Conservation (phyloP, 2,113 vertebrate species). For the Laterallus jamaicensis region DNA sequence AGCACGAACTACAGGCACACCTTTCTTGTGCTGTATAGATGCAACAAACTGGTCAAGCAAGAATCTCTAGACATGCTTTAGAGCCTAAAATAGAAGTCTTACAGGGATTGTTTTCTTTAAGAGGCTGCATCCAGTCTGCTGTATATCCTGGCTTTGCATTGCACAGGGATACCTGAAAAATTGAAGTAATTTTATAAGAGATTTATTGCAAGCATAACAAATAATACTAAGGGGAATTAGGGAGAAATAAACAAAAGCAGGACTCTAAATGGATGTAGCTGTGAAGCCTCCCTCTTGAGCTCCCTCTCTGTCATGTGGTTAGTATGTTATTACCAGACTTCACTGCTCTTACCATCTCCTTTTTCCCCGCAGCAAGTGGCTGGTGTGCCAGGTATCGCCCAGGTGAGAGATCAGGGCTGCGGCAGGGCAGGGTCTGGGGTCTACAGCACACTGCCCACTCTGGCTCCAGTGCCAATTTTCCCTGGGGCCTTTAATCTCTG, state of each 20-base stretch:
- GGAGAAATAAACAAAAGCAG: neutral
- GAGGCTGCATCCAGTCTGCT: neutral
- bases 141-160: neutral
- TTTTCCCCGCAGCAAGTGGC: neutral
- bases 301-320: neutral
- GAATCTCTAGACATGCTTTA: neutral
- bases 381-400: neutral
- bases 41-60: neutral
- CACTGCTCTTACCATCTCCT: neutral
- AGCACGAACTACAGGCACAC: neutral
- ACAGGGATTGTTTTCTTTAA: neutral
- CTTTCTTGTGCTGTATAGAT: neutral
- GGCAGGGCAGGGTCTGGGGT: neutral
- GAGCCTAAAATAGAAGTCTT: neutral
- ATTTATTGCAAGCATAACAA: neutral
- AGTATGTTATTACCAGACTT: neutral
- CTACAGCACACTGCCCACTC: neutral
- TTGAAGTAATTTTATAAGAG: neutral
- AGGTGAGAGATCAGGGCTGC: neutral
- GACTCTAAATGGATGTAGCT: neutral
- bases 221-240: neutral
- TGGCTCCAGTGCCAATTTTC: neutral
- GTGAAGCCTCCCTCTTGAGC: neutral
- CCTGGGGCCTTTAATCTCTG: neutral
- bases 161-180: neutral